Evolutionary conservation across 2,888 invertebrate genomes (phyloP), one percentile per base, ranked within the genome.

Genomic region (Dioctria rufipes): DNA sequence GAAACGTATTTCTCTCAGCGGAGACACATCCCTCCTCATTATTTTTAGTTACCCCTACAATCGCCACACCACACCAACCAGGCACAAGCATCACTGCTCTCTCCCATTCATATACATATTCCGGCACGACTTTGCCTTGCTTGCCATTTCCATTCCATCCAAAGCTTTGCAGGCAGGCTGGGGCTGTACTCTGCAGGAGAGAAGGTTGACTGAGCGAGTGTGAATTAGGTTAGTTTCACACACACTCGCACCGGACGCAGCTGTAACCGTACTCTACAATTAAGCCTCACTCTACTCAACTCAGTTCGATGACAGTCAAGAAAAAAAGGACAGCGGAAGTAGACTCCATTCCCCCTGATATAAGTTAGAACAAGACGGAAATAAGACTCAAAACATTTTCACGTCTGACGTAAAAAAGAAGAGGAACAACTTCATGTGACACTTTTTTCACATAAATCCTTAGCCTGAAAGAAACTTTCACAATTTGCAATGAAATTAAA

Each of bases 341-440:
- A 63, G 3, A 25, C 54, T 8, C 11, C 6, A 54, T 54, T 11
- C 25, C 11, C 42, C 6, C 8, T 5, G 13, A 8, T 3, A 51
- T 43, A 37, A 43, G 81, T 66, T 66, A 39, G 51, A 71, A 61
- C 9, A 25, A 51, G 60, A 79, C 25, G 46, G 46, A 5, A 13
- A 37, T 51, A 66, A 37, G 13, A 66, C 43, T 13, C 51, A 78
- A 4, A 63, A 65, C 40, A 61, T 77, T 71, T 78, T 78, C 71
- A 80, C 58, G 61, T 81, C 80, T 81, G 81, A 81, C 81, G 81
- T 81, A 80, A 81, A 81, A 79, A 77, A 43, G 49, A 71, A 79
- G 65, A 80, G 58, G 79, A 73, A 71, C 66, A 63, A 79, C 79
- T 81, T 81, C 81, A 81, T 81, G 80, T 81, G 80, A 81, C 81